Base-by-base conservation (phyloP, 1,140 invertebrate genomes). In the Drosophila eugracilis region DNA sequence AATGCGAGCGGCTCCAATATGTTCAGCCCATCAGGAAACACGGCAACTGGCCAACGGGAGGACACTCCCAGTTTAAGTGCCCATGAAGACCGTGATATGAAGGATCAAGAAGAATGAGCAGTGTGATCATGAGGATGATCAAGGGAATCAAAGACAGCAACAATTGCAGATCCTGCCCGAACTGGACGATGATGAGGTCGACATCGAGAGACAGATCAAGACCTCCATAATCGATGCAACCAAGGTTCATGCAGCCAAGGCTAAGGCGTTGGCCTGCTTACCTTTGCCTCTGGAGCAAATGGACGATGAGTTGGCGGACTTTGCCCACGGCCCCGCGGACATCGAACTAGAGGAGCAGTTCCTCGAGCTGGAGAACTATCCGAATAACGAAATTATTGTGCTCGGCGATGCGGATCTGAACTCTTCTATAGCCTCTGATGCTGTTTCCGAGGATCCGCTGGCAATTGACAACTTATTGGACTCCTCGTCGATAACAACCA, bases 1-100 rank as follows among this genome's bases (percentile, higher is more conserved):
- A 91, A 91, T 91, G 90, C 90, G 28, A 91, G 66, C 73, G 70
- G 78, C 37, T 77, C 76, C 6, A 81, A 71, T 12, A 78, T 91
- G 73, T 91, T 91, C 60, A 84, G 90, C 42, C 59, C 58, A 50
- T 45, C 60, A 59, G 52, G 53, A 37, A 57, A 37, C 39, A 37
- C 39, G n/a, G 3, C 28, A 42, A 45, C 39, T 26, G 50, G 19
- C n/a, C 14, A 48, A 39, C 4, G n/a, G 36, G 50, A 39, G 17
- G 34, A 32, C 14, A 24, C 37, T 9, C 5, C 15, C 48, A 47
- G 21, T n/a, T 15, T 67, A 49, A 72, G 0, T 10, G 72, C 52
- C 48, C 44, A 52, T 28, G 39, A 47, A 22, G 49, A 45, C 42
- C 41, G 65, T 57, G 26, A 21, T 0, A 24, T 7, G 17, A 10